Base-by-base conservation (phyloP, 2,797 vertebrate genomes). In the Hoplostethus mediterraneus region DNA sequence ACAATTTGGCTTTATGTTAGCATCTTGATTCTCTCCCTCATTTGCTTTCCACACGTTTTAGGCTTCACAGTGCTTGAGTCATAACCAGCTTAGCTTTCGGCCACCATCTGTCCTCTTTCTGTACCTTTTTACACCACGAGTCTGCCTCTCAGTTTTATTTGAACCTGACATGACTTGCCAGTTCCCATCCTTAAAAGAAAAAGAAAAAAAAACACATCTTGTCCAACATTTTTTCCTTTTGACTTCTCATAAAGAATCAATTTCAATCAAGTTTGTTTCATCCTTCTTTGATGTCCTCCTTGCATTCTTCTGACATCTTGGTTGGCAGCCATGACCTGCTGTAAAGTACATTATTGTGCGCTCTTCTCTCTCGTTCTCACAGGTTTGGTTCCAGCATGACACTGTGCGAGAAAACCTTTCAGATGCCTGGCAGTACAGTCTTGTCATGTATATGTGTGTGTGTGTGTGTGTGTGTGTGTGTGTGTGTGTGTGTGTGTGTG, bases 361-460 rank as follows among this genome's bases (percentile, higher is more conserved):
- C 40, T 56, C 13, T 49, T 61, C 56, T 65, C 40, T 40, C 1
- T 85, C 73, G 73, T 40, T 0, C 0, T 86, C 63, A 59, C 85
- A 97, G 95, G 48, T 94, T 95, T 82, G 95, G 95, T 71, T 93
- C 92, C 76, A 85, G 88, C 0, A 4, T 93, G 56, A 84, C 88
- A 49, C 84, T 90, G 59, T 96, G 93, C 93, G 89, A 67, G 87
- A 94, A 0, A 96, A 90, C 62, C 88, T 96, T 71, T 90, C 95
- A 48, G 93, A 86, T 3, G 94, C 88, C 75, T 96, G 96, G 95
- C 89, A 86, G 94, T 94, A 92, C 83, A 94, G 52, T 51, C n/a
- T 33, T 36, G 56, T 55, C 77, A 71, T 73, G 38, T 58, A 45
- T 57, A 17, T 14, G n/a, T 57, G 12, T 55, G 38, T 67, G 60